These are phyloP conservation scores for Asobara japonica DNA, from an alignment of 1,140 invertebrate species.

Conservation along the genomic window DNA sequence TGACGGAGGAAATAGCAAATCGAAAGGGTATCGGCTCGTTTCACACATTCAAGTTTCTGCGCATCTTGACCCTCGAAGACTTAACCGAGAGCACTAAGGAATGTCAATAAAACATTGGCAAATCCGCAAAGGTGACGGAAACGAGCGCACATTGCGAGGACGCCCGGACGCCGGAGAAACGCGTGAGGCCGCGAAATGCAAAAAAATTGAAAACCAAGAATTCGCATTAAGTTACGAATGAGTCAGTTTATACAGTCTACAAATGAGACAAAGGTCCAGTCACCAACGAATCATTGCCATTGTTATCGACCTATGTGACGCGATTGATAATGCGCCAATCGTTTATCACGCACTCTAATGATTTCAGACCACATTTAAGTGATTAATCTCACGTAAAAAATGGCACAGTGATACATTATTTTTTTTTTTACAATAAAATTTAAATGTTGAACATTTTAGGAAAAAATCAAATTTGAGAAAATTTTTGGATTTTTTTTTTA, in stretches of 20 bases:
- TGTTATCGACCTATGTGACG: background rate
- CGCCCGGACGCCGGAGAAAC: background rate
- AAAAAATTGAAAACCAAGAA: background rate
- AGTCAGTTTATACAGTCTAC: too few species aligned
- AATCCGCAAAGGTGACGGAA: background rate
- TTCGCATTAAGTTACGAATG: background rate
- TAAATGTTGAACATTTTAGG: too few species aligned
- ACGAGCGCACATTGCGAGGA: background rate
- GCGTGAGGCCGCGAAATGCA: background rate
- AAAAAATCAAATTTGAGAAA: too few species aligned
- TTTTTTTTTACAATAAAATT: too few species aligned
- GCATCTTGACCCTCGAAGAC: background rate
- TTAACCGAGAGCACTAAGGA: background rate
- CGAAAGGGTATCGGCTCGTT: too few species aligned
- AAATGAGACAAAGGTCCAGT: background rate
- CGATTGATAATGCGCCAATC: too few species aligned
- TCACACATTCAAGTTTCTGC: background rate
- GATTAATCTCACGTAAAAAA: too few species aligned
- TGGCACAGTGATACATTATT: too few species aligned
- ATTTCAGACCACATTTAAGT: too few species aligned
- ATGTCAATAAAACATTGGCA: background rate
- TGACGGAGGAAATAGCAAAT: too few species aligned
- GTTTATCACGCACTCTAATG: too few species aligned
- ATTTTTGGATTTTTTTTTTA: too few species aligned
- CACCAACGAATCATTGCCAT: background rate